Evolutionary conservation across 2,888 invertebrate genomes (phyloP).

Genomic region (Alitta virens): DNA sequence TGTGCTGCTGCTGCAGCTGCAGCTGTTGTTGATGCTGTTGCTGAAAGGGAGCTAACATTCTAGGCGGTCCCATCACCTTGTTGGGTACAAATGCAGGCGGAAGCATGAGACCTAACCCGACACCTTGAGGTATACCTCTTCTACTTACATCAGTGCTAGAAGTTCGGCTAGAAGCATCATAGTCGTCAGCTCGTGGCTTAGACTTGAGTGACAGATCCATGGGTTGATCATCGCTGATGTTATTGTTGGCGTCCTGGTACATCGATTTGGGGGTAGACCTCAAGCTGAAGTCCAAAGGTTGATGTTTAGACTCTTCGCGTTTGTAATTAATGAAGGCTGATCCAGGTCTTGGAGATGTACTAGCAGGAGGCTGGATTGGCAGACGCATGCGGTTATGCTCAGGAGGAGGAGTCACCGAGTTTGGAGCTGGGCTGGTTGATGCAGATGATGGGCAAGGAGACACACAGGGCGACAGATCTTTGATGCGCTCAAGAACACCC

Average conservation of each 20-base stretch:
- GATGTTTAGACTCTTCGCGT: constrained; percentile 25
- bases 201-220: constrained; percentile 40
- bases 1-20: too few species aligned
- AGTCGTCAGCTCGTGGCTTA: too few species aligned
- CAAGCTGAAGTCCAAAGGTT: constrained; percentile 48
- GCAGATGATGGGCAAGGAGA: not conserved
- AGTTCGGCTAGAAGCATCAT: too few species aligned
- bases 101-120: not conserved
- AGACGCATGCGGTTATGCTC: not conserved
- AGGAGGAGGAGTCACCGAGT: not conserved
- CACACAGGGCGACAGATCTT: not conserved
- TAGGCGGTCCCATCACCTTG: too few species aligned
- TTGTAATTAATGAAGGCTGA: not conserved
- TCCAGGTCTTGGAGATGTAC: not conserved
- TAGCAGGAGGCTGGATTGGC: not conserved
- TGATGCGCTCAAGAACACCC: constrained; percentile 9
- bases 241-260: not conserved
- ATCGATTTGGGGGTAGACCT: constrained; percentile 20
- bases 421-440: not conserved
- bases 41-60: too few species aligned
- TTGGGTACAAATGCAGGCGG: too few species aligned
- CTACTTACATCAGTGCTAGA: not conserved
- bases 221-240: constrained; percentile 31
- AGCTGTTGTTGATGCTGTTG: too few species aligned
- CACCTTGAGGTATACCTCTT: not conserved